A percentile compares a stretch with the other conserved stretches of the same genome.
phyloP scores from a whole-genome alignment of 2,797 vertebrate genomes.

The Esox masquinongy region DNA sequence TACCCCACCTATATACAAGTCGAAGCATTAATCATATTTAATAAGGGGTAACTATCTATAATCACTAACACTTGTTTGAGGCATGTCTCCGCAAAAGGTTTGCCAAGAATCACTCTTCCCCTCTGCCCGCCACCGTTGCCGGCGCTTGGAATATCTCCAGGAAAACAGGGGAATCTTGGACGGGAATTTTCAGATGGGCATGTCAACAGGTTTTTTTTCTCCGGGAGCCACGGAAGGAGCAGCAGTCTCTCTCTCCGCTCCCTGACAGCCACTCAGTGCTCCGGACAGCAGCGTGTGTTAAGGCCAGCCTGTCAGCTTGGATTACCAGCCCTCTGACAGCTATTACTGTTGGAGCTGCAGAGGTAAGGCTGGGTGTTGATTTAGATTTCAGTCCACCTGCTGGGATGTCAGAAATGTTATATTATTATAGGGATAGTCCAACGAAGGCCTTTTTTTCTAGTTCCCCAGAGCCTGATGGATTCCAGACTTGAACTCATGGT shows the following conservation, averaged over 20 bases:
- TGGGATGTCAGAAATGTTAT: background rate
- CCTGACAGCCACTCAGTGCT: constrained; percentile 15
- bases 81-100: constrained; percentile 36
- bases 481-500: no score
- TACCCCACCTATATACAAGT: constrained; percentile 28
- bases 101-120: constrained; percentile 48
- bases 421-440: no score
- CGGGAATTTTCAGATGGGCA: constrained; percentile 19
- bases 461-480: no score
- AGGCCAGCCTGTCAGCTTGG: constrained; percentile 45
- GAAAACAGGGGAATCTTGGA: constrained; percentile 12
- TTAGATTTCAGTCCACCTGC: constrained; percentile 11
- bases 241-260: background rate
- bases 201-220: constrained; percentile 20
- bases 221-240: background rate
- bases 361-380: background rate
- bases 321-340: constrained; percentile 46
- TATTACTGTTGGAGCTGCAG: constrained; percentile 7
- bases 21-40: constrained; percentile 64
- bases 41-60: constrained; percentile 65
- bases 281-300: constrained; percentile 31
- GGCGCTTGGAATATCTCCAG: constrained; percentile 44
- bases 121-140: constrained; percentile 1
- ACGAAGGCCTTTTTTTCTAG: no score
- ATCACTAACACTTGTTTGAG: constrained; percentile 61